Evolutionary conservation across 1,140 invertebrate genomes (phyloP).

Genomic region (Pogonognathellus flavescens): DNA sequence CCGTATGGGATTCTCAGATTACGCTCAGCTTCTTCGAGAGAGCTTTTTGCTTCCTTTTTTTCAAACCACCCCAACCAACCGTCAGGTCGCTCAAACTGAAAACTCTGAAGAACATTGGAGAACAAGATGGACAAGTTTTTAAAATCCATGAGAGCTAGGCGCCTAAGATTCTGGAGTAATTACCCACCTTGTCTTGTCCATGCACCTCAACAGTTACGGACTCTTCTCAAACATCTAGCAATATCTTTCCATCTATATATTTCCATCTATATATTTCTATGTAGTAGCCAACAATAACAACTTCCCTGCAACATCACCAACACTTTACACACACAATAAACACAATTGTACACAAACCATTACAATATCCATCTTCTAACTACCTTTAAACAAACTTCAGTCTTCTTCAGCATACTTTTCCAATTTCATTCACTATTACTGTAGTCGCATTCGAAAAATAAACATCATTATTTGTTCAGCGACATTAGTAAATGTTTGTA

Average conservation of each 20-base stretch:
- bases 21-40: neutral
- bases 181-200: conserved; percentile 15
- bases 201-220: neutral
- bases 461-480: too few relatives aligned
- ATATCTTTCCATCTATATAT: too few relatives aligned
- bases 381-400: too few relatives aligned
- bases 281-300: neutral
- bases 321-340: too few relatives aligned
- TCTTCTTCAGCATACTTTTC: too few relatives aligned
- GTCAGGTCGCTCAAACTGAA: neutral
- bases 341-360: too few relatives aligned
- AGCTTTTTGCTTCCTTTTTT: conserved; percentile 37
- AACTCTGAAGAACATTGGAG: neutral
- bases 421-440: too few relatives aligned
- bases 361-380: too few relatives aligned
- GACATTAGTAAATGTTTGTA: too few relatives aligned
- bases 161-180: conserved; percentile 55
- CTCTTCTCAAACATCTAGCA: neutral
- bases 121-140: conserved; percentile 56
- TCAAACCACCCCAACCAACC: neutral
- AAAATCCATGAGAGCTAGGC: conserved; percentile 54
- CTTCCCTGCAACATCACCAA: too few relatives aligned
- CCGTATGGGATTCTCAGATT: neutral
- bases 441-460: too few relatives aligned
- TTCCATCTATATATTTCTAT: too few relatives aligned